phyloP scores from a whole-genome alignment of 1,140 invertebrate genomes.

The Dendroctonus ponderosae region DNA sequence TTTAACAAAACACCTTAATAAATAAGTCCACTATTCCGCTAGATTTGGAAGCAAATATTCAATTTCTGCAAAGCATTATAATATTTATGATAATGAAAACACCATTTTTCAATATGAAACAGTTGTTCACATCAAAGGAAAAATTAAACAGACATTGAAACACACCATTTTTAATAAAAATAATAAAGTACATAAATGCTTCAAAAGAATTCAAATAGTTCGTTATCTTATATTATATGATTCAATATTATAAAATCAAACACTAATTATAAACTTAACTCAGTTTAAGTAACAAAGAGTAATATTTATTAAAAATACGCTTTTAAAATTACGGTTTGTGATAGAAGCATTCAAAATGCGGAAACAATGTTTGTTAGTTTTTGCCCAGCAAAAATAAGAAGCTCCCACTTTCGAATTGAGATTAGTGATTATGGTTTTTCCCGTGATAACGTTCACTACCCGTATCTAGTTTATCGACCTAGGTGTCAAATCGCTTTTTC shows the following conservation, averaged over 20 bases:
- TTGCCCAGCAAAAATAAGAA: slow-evolving; percentile 15
- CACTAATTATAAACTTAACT: slow-evolving; percentile 36
- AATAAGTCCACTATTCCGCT: no score
- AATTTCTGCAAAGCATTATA: no score
- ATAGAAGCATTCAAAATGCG: slow-evolving; percentile 26
- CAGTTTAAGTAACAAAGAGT: slow-evolving; percentile 40
- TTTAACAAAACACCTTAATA: no score
- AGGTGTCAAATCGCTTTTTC: no score
- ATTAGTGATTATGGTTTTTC: background rate
- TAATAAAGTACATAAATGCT: slow-evolving; percentile 50
- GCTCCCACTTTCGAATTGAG: background rate
- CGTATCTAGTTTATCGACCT: no score
- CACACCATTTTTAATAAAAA: slow-evolving; percentile 51
- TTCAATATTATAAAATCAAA: slow-evolving; percentile 39
- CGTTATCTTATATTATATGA: slow-evolving; percentile 33
- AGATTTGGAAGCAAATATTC: no score
- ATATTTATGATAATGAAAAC: no score
- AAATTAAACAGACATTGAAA: slow-evolving; percentile 37
- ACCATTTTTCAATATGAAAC: no score
- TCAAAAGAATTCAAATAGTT: slow-evolving; percentile 43
- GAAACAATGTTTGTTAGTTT: slow-evolving; percentile 3
- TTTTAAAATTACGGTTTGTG: slow-evolving; percentile 19
- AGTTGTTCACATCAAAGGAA: background rate
- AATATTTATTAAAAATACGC: slow-evolving; percentile 23
- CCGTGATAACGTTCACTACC: background rate